A percentile compares a stretch with the other conserved stretches of the same genome.
Evolutionary conservation across 2,797 vertebrate species (phyloP).

Genomic region (Pipistrellus pipistrellus): DNA sequence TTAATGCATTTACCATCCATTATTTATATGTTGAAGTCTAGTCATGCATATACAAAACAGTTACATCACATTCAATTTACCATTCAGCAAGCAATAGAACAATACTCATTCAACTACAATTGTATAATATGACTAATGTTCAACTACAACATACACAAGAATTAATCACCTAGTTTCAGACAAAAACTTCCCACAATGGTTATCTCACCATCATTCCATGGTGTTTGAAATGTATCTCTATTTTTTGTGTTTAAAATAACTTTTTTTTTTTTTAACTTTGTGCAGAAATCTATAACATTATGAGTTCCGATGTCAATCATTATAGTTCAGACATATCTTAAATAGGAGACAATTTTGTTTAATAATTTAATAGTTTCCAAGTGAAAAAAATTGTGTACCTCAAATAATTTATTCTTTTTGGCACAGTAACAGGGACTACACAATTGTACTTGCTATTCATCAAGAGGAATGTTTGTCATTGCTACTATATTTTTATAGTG

Average conservation of each 20-base stretch:
- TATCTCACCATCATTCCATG: background rate
- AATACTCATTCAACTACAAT: background rate
- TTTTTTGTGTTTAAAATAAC: background rate
- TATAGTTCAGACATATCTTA: background rate
- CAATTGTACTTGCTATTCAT: background rate
- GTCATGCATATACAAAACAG: background rate
- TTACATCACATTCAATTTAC: background rate
- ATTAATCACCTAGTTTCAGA: conserved; percentile 5
- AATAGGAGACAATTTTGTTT: background rate
- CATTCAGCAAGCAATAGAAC: background rate
- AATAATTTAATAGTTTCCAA: background rate
- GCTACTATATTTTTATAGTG: background rate
- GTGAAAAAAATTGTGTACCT: background rate
- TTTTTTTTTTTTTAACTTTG: background rate
- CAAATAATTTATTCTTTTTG: background rate
- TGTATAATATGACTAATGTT: background rate
- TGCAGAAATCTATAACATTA: background rate
- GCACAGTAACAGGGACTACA: background rate
- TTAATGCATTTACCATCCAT: background rate
- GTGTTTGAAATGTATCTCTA: background rate
- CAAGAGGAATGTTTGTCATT: background rate
- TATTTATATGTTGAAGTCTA: background rate
- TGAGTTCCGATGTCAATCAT: background rate
- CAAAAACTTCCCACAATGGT: background rate
- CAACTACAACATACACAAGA: background rate